Conservation (phyloP, 2,888 invertebrate species). For the Neocrepidodera transversa region DNA sequence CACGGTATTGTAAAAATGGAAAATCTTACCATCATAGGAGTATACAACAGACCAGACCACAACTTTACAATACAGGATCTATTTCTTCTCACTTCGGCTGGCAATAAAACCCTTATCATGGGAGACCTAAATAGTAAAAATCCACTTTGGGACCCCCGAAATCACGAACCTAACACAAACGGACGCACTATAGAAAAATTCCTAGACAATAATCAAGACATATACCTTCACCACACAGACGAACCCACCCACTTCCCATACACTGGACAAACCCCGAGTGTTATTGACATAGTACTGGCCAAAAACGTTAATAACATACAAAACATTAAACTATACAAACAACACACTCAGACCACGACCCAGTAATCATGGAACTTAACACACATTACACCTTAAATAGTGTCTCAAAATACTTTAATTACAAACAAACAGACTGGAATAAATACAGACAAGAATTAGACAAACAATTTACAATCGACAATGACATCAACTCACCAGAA, state of each 20-base stretch:
- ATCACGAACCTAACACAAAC: too few species aligned
- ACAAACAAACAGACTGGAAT: slow-evolving; percentile 1
- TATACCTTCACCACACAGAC: not conserved
- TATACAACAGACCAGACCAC: too few species aligned
- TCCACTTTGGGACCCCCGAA: not conserved
- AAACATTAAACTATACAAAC: not conserved
- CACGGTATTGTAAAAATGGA: too few species aligned
- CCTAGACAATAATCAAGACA: not conserved
- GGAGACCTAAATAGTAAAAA: not conserved
- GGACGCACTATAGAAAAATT: too few species aligned
- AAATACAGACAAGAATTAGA: too few species aligned
- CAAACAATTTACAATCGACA: not conserved
- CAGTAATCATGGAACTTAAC: not conserved
- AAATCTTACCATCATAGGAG: too few species aligned
- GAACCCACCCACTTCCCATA: too few species aligned
- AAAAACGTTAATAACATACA: not conserved
- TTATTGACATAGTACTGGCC: not conserved
- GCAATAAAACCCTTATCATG: too few species aligned
- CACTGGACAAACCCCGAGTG: too few species aligned
- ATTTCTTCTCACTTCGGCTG: too few species aligned
- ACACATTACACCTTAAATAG: not conserved
- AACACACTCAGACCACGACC: not conserved
- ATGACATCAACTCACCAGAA: not conserved
- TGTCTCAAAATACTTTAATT: too few species aligned
- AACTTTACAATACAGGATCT: too few species aligned